Evolutionary conservation across 2,797 vertebrate genomes (phyloP), one percentile per base, ranked within the genome.

Genomic region (Hyperoplus immaculatus): DNA sequence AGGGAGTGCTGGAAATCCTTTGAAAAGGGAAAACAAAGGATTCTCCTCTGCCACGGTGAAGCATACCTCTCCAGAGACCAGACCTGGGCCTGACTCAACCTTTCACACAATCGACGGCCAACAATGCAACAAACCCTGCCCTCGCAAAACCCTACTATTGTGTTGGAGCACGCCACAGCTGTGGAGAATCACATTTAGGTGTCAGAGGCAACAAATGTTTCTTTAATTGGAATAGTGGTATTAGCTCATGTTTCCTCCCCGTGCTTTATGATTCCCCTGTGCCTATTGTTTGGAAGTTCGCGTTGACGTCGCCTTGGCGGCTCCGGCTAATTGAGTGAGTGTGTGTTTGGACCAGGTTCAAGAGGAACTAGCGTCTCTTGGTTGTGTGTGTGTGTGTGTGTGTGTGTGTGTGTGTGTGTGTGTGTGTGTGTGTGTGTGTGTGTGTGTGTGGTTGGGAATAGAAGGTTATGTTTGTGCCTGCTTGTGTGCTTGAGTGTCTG

Each of bases 161-260:
- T 94, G 38, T 87, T 64, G 84, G 80, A 90, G 88, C 91, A 83
- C 84, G 86, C 89, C 89, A 81, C 91, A 94, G 93, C 93, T 94
- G 91, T 78, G 80, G 82, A 83, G 84, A 89, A 92, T 88, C 92
- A 92, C 89, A 91, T 90, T 92, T 92, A 95, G 93, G 94, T 94
- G 92, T 93, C 91, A 91, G 89, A 89, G 91, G 84, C 89, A 93
- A 91, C 90, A 89, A 93, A 93, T 93, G 93, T 93, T 92, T 90
- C 90, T 94, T 90, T 94, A 94, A 94, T 94, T 93, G 92, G 87
- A 94, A 94, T 94, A 90, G 91, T 84, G 90, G 83, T 87, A 94
- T 94, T 94, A 94, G 93, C 89, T 94, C 93, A 94, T 91, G 87
- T 93, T 94, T 94, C 94, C 91, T 93, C 87, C 78, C 75, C 1